phyloP scores from a whole-genome alignment of 2,888 invertebrate genomes.

The Apeira syringaria region DNA sequence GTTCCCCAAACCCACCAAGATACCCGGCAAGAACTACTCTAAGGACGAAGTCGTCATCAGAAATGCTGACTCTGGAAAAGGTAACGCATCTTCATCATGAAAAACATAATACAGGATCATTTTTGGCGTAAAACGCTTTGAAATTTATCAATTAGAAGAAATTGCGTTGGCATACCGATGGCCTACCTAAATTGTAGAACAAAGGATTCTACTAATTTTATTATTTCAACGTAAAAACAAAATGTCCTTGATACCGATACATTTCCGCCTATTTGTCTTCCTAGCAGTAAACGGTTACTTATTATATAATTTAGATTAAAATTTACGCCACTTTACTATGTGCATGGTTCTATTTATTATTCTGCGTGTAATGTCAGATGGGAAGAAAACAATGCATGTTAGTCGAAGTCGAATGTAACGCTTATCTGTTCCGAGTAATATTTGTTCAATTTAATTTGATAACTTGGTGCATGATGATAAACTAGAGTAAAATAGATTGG shows the following conservation, averaged over 20 bases:
- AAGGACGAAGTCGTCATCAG: constrained; percentile 97
- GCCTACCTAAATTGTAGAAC: too few species aligned
- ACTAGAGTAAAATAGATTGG: constrained; percentile 23
- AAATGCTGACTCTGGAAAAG: constrained; percentile 98
- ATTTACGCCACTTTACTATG: constrained; percentile 7
- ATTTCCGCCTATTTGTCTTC: constrained; percentile 8
- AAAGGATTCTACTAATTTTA: too few species aligned
- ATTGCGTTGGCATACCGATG: too few species aligned
- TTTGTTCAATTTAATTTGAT: constrained; percentile 45
- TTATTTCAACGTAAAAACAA: too few species aligned
- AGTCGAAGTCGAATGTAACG: constrained; percentile 45
- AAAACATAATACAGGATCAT: too few species aligned
- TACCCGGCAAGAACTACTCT: constrained; percentile 96
- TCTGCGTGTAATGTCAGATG: constrained; percentile 23
- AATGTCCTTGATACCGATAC: not conserved
- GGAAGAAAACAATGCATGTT: constrained; percentile 53
- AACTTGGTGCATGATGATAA: constrained; percentile 49
- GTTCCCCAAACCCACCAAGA: constrained; percentile 93
- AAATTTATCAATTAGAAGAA: too few species aligned
- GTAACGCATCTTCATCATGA: constrained; percentile 67
- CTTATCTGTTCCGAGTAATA: constrained; percentile 49
- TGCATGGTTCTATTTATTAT: constrained; percentile 16
- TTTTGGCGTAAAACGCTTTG: too few species aligned
- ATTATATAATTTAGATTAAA: too few species aligned
- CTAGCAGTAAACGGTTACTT: too few species aligned